Base-by-base conservation (phyloP, 2,888 invertebrate species). In the Augiades crinisus region DNA sequence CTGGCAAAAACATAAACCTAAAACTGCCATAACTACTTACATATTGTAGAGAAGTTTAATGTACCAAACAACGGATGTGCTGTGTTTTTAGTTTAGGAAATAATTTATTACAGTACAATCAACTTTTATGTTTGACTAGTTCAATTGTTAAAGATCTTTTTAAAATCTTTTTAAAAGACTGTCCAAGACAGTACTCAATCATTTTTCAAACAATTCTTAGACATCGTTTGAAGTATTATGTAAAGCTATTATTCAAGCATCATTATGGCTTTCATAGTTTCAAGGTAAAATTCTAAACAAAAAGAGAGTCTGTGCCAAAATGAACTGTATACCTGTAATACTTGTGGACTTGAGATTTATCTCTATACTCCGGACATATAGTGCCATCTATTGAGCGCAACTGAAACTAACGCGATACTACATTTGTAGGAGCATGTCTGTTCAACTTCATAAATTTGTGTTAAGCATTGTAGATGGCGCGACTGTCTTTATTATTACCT, bases 201-300 rank as follows among this genome's bases (percentile, higher is more conserved):
- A 17, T 31, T 22, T n/a, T n/a, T n/a, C n/a, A n/a, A n/a, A n/a
- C n/a, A 33, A 24, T 16, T 22, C 40, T 40, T 40, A 8, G 40
- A 36, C 10, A 40, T 19, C 14, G 21, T 14, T 14, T 14, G 8
- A n/a, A 22, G 16, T 22, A 14, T 47, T 40, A 47, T 12, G 30
- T 33, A 47, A 47, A 7, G 21, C 12, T 33, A 14, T 47, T 40
- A 47, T 12, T 13, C 37, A 38, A 30, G 7, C n/a, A 16, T 31
- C 22, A 40, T 16, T 24, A 47, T 24, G 21, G 47, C 12, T 24
- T 47, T 4, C 30, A 12, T 10, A 12, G 30, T 30, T 30, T 40
- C 47, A 47, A 40, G 47, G 47, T 33, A 33, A 47, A 47, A 40
- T 47, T 40, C 47, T 31, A 16, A 33, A 37, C 19, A 19, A 30